Evolutionary conservation across 1,140 invertebrate species (phyloP).

Genomic region (Gryllus bimaculatus): DNA sequence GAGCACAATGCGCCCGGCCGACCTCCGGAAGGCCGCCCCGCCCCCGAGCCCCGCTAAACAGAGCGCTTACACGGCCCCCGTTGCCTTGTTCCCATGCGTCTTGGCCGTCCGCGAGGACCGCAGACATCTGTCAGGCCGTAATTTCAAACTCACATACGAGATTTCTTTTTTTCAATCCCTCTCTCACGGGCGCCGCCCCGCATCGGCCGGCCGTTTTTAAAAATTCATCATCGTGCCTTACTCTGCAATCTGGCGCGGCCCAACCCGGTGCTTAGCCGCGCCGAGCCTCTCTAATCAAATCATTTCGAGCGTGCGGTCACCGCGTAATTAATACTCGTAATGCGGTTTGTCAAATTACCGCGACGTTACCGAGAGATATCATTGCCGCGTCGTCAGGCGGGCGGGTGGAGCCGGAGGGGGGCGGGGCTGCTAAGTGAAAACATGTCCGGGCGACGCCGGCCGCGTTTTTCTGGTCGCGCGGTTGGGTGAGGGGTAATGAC

Average conservation of each 20-base stretch:
- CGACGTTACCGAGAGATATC: background rate
- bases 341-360: background rate
- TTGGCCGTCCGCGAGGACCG: background rate
- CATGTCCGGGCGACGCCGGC: background rate
- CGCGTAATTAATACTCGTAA: background rate
- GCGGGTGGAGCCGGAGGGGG: too few species aligned
- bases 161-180: background rate
- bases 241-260: background rate
- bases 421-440: background rate
- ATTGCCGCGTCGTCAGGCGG: background rate
- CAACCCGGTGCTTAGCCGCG: too few species aligned
- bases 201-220: background rate
- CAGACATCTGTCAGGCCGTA: background rate
- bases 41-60: background rate
- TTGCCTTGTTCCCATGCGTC: background rate
- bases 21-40: background rate
- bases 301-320: background rate
- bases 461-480: too few species aligned
- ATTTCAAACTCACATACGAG: background rate
- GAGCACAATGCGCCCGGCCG: background rate
- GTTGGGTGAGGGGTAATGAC: too few species aligned
- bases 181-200: too few species aligned
- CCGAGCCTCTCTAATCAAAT: background rate
- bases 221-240: background rate
- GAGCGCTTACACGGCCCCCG: background rate